Conservation (phyloP, 1,140 invertebrate species). For the Paralvinella palmiformis region DNA sequence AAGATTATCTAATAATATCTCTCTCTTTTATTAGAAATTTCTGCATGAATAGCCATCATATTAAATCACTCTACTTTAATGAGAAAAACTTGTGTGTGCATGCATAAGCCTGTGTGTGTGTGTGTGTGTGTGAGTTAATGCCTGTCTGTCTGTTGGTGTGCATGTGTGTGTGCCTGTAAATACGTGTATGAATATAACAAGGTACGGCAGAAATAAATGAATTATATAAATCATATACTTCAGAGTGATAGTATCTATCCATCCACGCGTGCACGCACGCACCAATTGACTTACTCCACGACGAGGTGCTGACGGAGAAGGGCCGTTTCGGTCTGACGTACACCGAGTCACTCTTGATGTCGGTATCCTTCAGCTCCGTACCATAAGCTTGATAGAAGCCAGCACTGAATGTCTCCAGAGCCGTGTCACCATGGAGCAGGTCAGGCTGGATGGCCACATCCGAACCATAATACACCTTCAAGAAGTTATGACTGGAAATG, state of each 20-base stretch:
- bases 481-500: constrained; percentile 19
- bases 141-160: not conserved
- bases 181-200: constrained; percentile 3
- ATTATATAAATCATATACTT: no score
- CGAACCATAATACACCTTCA: constrained; percentile 17
- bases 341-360: constrained; percentile 14
- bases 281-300: constrained; percentile 12
- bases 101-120: not conserved
- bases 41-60: no score
- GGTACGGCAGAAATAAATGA: no score
- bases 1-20: no score
- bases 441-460: constrained; percentile 8
- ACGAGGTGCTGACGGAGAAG: constrained; percentile 14
- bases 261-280: not conserved
- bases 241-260: no score
- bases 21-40: no score
- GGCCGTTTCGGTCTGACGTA: constrained; percentile 14
- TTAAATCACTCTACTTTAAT: not conserved
- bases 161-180: not conserved
- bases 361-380: constrained; percentile 11
- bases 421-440: constrained; percentile 15
- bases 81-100: not conserved
- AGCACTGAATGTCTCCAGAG: constrained; percentile 6
- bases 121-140: not conserved
- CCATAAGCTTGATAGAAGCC: constrained; percentile 17